Evolutionary conservation across 1,140 invertebrate species (phyloP), one percentile per base, ranked within the genome.

Genomic region (Radopholus similis): DNA sequence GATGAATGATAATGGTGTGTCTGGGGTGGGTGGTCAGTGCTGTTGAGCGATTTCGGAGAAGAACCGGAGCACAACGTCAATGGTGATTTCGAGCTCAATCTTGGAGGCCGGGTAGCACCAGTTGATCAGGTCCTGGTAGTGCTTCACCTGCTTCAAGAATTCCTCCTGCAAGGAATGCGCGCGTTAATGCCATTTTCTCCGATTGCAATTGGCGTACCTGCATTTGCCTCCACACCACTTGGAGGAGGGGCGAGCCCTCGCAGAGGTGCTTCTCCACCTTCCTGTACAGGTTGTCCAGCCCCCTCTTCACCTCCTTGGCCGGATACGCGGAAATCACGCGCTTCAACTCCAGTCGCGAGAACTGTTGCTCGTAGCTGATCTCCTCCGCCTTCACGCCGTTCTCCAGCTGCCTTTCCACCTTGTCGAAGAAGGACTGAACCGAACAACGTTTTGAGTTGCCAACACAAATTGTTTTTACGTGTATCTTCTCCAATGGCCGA

Each of bases 171-270:
- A 64, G 26, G 18, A 13, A 6, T 11, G 2, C 6, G 47, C 4
- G 30, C 18, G 11, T 11, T 37, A 40, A 15, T 35, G 28, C 34
- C 66, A 63, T 6, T n/a, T 66, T 37, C 23, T 11, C 18, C 21
- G 66, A 49, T 64, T 70, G 15, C 26, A 28, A 42, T 42, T n/a
- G 35, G 37, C n/a, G 11, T 56, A 66, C 75, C 87, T 97, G 93
- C 95, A 99, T 97, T 76, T 93, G 92, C 82, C 92, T 88, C 95
- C 96, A 99, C 56, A 98, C 95, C 42, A 96, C 92, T 89, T 91
- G 92, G 65, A 96, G 85, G 34, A 96, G 86, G 84, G 93, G 94
- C 79, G 93, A 91, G 83, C 96, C 92, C 84, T 95, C 93, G 75
- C 89, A 92, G 5, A 97, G 85, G 85, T 97, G 93, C 85, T 97